Percentiles rank a stretch among this genome's conserved stretches.
These are phyloP conservation scores for Eremophila alpestris DNA, from an alignment of 2,797 vertebrate species.

Conservation along the genomic window DNA sequence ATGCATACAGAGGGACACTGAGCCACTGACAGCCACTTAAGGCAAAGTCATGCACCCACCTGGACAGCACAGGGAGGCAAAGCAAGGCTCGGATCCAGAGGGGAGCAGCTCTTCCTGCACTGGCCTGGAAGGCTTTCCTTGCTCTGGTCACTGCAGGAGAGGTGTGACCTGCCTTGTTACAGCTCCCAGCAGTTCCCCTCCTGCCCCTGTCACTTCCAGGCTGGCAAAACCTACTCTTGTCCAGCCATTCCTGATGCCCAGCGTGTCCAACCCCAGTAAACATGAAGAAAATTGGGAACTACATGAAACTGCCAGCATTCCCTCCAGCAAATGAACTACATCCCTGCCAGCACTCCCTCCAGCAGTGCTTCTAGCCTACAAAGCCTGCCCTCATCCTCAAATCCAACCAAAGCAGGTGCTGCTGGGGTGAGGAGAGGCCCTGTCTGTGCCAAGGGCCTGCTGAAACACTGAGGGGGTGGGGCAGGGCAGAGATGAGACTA, in stretches of 20 bases:
- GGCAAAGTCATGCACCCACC: neutral
- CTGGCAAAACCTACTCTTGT: neutral
- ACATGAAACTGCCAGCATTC: neutral
- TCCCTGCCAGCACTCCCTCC: neutral
- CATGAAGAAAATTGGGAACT: accelerated
- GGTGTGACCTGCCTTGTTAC: neutral
- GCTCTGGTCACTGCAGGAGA: neutral
- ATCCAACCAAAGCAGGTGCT: neutral
- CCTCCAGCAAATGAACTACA: neutral
- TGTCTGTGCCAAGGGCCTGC: neutral
- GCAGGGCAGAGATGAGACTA: neutral
- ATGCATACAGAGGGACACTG: neutral
- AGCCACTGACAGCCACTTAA: neutral
- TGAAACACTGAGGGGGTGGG: neutral
- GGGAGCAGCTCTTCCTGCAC: neutral
- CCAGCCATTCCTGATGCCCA: neutral
- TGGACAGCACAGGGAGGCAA: accelerated
- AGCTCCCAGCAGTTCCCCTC: neutral
- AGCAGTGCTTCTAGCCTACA: neutral
- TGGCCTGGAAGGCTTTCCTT: neutral
- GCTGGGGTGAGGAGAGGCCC: accelerated
- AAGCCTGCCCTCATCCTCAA: neutral
- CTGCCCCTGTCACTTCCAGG: neutral
- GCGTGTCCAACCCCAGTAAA: neutral
- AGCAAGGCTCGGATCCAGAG: neutral